Base-by-base conservation (phyloP, 2,888 invertebrate species). In the Psylliodes chrysocephalus region DNA sequence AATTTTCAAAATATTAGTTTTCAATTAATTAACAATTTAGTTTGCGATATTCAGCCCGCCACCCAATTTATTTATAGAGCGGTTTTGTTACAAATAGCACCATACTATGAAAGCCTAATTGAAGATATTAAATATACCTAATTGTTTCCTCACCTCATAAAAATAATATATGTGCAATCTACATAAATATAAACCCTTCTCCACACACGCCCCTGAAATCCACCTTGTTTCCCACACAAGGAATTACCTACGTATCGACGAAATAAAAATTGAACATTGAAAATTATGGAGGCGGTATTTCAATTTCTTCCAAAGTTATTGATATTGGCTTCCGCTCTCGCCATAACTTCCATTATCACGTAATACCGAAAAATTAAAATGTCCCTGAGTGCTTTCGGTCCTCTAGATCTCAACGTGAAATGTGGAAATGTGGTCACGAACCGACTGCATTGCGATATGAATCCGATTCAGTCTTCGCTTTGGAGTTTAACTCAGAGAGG, bases 401-500 rank as follows among this genome's bases (percentile, higher is more conserved):
- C 35, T 30, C 14, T 35, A 35, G 14, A 35, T 14, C 35, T 35
- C 14, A 35, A 54, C 46, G 68, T 68, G 68, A 68, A 68, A 70
- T 70, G 62, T 57, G 68, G 62, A 73, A 73, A 70, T 69, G 63
- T 62, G 69, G 69, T 73, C 73, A 73, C 73, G 73, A 68, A 71
- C 67, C 64, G 55, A 62, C 71, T 71, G 73, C 73, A 73, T 55
- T 70, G 68, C 65, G 61, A 69, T 69, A 63, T 56, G 62, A 54
- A 51, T 40, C 61, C 40, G 59, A 64, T 67, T 55, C 52, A 54
- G 44, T 61, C 47, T 62, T 44, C 61, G 62, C 57, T 40, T 59
- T 22, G 22, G 22, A 33, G 33, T 33, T 33, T n/a, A 22, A 2
- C 33, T 7, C 10, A 33, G 33, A 10, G 10, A 33, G 33, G 33